Base-by-base conservation (phyloP, 2,888 invertebrate genomes). In the Trilocha varians region DNA sequence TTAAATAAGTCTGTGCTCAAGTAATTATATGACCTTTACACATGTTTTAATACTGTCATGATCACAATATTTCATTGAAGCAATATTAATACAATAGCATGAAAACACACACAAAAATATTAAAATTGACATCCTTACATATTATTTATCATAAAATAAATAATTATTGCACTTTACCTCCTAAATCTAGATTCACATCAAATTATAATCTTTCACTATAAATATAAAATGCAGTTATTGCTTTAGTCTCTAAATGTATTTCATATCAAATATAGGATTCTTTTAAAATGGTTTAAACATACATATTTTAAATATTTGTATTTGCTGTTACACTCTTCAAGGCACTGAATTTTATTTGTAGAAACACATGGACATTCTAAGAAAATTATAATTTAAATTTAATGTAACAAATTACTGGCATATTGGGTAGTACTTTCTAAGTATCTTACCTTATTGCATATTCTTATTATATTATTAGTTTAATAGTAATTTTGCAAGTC, bases 251-350 rank as follows among this genome's bases (percentile, higher is more conserved):
- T 55, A 55, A 14, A 41, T 39, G 34, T 42, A 34, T 43, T 54
- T 55, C 51, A 59, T 74, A 71, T 71, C 65, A 70, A 71, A 72
- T 71, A 73, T 71, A 71, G 52, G 48, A 45, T 63, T 49, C 61
- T 55, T 57, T 49, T 65, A 63, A 68, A 68, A 65, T 51, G 45
- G 25, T 25, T 53, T 50, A 43, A 48, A 43, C 49, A 51, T 53
- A 48, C 44, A 50, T 47, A 47, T 41, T 63, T 55, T 76, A 47
- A 68, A 46, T 50, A 50, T 50, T 49, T 43, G 44, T 49, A 44
- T 52, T 49, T 58, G 60, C 59, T 57, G 41, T 53, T 43, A 52
- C 54, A 49, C 51, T 47, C 47, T 44, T 53, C 55, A 67, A 67
- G 66, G 66, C 66, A 67, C 67, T 65, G 62, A 49, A 53, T 49